Evolutionary conservation across 2,888 invertebrate genomes (phyloP), one percentile per base, ranked within the genome.

Genomic region (Archips crataeganus): DNA sequence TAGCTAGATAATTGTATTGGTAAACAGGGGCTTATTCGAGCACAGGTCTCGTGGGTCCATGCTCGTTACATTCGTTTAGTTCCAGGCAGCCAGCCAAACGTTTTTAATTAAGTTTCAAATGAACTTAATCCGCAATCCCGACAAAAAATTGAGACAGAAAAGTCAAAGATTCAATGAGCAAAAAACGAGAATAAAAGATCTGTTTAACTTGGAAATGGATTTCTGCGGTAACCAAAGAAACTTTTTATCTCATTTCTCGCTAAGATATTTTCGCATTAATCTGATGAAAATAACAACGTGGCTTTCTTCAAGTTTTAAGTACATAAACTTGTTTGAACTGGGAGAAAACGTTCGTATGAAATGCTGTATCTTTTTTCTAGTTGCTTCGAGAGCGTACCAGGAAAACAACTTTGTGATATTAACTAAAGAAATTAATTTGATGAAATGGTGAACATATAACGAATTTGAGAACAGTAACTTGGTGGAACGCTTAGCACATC

Each of bases 171-270:
- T 88, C 86, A 88, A 87, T 87, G 87, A 87, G 85, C 84, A 88
- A 90, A 90, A 90, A 89, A 82, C 80, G 79, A 60, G 81, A 83
- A 80, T 77, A 79, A 85, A 86, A 88, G 87, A 89, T 89, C 88
- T 91, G 89, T 92, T 91, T 90, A 88, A 91, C 90, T 91, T 91
- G 84, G 86, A 88, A 92, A 91, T 92, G 91, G 91, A 90, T 90
- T 91, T 90, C 85, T 85, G 90, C 86, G 89, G 90, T 92, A 85
- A 88, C 86, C 86, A 83, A 80, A 79, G 79, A 84, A 88, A 90
- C 80, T 88, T 90, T 89, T 88, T 87, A 87, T 88, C 87, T 87
- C 84, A 83, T 87, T 86, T 82, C 77, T 71, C 81, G 79, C 82
- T 86, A 84, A 88, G 86, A 85, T 84, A 84, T 86, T 87, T 84